phyloP scores from a whole-genome alignment of 2,888 invertebrate species.

The Lypha dubia region DNA sequence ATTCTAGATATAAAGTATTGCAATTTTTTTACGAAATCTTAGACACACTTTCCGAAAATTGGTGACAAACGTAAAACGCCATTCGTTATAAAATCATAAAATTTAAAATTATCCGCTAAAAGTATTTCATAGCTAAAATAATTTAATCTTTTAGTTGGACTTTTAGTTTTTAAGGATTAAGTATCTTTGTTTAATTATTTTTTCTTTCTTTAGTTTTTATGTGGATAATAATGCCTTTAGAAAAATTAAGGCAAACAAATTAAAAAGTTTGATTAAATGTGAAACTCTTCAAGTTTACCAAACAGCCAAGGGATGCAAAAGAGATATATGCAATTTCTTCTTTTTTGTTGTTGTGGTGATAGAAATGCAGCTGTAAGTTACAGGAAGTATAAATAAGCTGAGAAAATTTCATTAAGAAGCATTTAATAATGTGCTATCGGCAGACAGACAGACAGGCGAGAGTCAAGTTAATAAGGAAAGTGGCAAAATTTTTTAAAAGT shows the following conservation, averaged over 20 bases:
- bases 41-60: too few species aligned
- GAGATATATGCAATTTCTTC: neutral
- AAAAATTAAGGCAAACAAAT: constrained; percentile 67
- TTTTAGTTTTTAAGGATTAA: neutral
- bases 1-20: too few species aligned
- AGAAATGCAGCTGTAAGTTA: neutral
- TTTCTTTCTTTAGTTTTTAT: constrained; percentile 4
- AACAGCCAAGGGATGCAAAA: constrained; percentile 18
- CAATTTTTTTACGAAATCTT: too few species aligned
- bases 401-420: constrained; percentile 52
- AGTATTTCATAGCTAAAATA: too few species aligned
- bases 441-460: neutral
- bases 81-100: too few species aligned
- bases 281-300: constrained; percentile 43
- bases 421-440: constrained; percentile 55
- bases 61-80: too few species aligned
- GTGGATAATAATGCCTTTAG: constrained; percentile 54
- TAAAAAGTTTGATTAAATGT: constrained; percentile 69
- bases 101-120: too few species aligned
- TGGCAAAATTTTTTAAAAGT: constrained; percentile 13
- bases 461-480: constrained; percentile 49
- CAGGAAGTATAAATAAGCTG: constrained; percentile 32
- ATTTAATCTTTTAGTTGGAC: neutral
- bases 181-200: constrained; percentile 5
- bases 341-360: neutral